Percentiles rank a stretch among this genome's conserved stretches.
Conservation (phyloP, 2,113 vertebrate genomes). For the Notothenia coriiceps region DNA sequence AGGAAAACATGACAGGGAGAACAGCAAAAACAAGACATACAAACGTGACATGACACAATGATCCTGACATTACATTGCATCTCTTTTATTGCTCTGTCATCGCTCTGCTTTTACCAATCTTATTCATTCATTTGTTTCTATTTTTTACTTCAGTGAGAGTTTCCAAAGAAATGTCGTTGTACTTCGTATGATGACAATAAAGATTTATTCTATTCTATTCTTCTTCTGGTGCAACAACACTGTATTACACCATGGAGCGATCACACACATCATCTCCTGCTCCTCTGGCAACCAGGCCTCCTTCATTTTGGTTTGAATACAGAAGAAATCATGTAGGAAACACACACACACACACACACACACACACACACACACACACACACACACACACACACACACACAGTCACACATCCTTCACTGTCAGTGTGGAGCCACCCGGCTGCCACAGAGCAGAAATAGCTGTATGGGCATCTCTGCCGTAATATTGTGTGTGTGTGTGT, state of each 20-base stretch:
- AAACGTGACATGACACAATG: no score
- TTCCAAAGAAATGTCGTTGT: no score
- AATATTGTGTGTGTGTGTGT: background rate
- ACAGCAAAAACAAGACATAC: no score
- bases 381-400: slow-evolving; percentile 35
- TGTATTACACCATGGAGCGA: slow-evolving; percentile 4
- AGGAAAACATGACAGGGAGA: no score
- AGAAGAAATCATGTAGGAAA: slow-evolving; percentile 22
- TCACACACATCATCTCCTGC: slow-evolving; percentile 48
- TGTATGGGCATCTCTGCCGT: slow-evolving; percentile 2
- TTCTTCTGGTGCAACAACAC: no score
- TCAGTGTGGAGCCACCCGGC: slow-evolving; percentile 55
- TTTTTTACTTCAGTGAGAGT: no score
- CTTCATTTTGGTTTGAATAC: slow-evolving; percentile 49
- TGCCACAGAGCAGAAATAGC: slow-evolving; percentile 54
- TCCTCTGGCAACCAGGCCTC: slow-evolving; percentile 22
- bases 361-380: slow-evolving; percentile 22
- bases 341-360: slow-evolving; percentile 7
- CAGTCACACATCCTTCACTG: slow-evolving; percentile 54
- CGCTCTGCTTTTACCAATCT: no score
- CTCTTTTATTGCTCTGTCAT: no score
- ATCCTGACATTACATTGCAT: no score
- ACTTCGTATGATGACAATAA: no score
- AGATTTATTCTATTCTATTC: no score
- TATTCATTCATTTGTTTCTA: no score